These are phyloP conservation scores for Rhynchotus rufescens DNA, from an alignment of 2,797 vertebrate genomes.

Conservation along the genomic window DNA sequence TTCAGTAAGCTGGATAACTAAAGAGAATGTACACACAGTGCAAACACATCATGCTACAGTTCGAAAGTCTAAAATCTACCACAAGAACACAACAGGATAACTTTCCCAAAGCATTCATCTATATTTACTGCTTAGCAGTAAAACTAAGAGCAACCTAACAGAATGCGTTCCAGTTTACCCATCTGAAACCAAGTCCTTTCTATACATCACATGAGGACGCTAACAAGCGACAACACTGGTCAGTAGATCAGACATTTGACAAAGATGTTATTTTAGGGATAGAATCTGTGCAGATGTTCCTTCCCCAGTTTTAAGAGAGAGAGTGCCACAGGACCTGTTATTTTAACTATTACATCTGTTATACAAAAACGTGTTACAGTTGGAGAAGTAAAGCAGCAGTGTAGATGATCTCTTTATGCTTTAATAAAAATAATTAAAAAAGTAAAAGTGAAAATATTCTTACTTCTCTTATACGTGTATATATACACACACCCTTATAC, in stretches of 20 bases:
- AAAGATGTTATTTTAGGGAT: background rate
- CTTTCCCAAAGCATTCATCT: background rate
- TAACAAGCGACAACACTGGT: background rate
- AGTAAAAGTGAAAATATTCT: no score
- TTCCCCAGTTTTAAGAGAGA: background rate
- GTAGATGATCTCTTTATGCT: background rate
- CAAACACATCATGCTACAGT: background rate
- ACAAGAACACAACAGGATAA: background rate
- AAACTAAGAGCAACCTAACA: background rate
- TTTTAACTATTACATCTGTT: background rate
- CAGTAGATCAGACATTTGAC: background rate
- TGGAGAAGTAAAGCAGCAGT: no score
- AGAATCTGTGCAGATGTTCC: background rate
- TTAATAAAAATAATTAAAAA: background rate
- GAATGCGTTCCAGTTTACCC: background rate
- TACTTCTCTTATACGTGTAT: no score
- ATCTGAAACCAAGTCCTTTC: background rate
- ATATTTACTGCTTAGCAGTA: background rate
- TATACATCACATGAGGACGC: background rate
- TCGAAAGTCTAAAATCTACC: background rate
- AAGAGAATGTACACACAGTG: background rate
- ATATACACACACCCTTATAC: no score
- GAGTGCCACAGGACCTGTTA: background rate
- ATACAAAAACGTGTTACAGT: background rate
- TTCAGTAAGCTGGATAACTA: background rate